Evolutionary conservation across 2,797 vertebrate genomes (phyloP).

Genomic region (Urocyon cinereoargenteus): DNA sequence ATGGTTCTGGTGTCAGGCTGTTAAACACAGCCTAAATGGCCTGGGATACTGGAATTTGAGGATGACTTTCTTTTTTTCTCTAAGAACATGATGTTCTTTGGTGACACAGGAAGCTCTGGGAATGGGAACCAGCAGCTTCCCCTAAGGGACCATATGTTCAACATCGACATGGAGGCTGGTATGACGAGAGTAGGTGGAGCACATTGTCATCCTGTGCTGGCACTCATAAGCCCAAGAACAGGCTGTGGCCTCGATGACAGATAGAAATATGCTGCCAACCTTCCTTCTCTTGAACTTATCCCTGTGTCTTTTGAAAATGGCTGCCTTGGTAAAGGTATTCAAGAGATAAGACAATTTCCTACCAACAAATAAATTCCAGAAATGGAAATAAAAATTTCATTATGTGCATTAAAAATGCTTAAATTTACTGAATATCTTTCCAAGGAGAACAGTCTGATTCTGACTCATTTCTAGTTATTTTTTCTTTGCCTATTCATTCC

Average conservation of each 20-base stretch:
- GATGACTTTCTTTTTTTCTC: background rate
- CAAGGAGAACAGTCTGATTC: conserved; percentile 13
- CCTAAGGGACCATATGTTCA: conserved; percentile 75
- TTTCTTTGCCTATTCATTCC: background rate
- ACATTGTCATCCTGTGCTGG: conserved; percentile 58
- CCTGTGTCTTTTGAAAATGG: background rate
- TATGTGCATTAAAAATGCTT: background rate
- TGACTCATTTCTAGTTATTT: conserved; percentile 57
- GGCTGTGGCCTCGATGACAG: background rate
- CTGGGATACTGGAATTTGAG: background rate
- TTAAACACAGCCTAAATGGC: background rate
- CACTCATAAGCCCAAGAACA: conserved; percentile 50
- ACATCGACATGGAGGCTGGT: conserved; percentile 40
- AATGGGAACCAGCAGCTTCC: conserved; percentile 70
- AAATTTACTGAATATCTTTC: background rate
- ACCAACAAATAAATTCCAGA: background rate
- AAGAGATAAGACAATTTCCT: conserved; percentile 1
- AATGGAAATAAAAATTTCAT: background rate
- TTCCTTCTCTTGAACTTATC: background rate
- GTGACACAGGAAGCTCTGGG: conserved; percentile 59
- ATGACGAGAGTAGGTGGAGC: conserved; percentile 63
- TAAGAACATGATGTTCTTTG: conserved; percentile 60
- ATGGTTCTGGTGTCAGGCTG: background rate
- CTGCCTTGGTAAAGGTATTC: background rate
- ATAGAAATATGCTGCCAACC: background rate